Conservation (phyloP, 2,888 invertebrate genomes). For the Sisyra nigra region DNA sequence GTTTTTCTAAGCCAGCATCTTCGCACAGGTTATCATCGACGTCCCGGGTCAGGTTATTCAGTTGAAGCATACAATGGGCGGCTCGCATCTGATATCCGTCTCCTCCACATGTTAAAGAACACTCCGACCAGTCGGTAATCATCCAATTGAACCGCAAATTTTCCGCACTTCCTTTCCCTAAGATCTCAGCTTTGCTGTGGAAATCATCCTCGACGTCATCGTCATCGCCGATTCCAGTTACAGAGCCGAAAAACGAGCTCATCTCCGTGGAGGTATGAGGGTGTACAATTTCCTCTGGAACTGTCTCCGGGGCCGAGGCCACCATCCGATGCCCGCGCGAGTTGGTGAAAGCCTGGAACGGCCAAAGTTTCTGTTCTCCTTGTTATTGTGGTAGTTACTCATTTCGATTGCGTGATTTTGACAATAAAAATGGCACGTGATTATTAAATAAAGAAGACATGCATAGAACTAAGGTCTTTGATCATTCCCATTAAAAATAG, state of each 20-base stretch:
- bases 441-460: not conserved
- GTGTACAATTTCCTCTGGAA: constrained; percentile 30
- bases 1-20: constrained; percentile 49
- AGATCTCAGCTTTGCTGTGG: constrained; percentile 18
- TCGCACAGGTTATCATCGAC: constrained; percentile 51
- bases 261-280: constrained; percentile 29
- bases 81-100: constrained; percentile 55
- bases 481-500: not conserved
- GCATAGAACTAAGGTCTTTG: not conserved
- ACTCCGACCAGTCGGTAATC: constrained; percentile 72
- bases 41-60: constrained; percentile 35
- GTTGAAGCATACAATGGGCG: constrained; percentile 49
- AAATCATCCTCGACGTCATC: constrained; percentile 23
- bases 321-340: constrained; percentile 54
- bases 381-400: constrained; percentile 22
- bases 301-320: constrained; percentile 27
- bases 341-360: constrained; percentile 59
- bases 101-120: constrained; percentile 70
- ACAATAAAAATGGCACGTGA: constrained; percentile 6
- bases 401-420: not conserved
- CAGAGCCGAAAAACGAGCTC: constrained; percentile 27
- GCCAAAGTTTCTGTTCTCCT: constrained; percentile 63
- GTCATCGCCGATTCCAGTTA: constrained; percentile 25
- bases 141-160: constrained; percentile 59
- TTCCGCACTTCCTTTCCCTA: constrained; percentile 26